Conservation (phyloP, 2,888 invertebrate species). For the Octodonta nipae region DNA sequence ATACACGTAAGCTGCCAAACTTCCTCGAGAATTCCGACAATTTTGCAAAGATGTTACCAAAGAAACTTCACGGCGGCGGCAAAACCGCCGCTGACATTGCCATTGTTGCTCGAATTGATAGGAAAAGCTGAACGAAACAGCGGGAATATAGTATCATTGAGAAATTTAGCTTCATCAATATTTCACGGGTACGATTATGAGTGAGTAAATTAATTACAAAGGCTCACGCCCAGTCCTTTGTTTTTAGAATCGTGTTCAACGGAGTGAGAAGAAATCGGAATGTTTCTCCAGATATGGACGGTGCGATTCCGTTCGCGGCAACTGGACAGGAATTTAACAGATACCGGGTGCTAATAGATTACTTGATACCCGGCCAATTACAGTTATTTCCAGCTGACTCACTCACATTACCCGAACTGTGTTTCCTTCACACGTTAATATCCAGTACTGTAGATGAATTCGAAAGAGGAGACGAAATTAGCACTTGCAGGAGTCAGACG, state of each 20-base stretch:
- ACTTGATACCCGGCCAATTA: conserved; percentile 41
- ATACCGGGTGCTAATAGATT: conserved; percentile 45
- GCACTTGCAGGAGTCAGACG: conserved; percentile 33
- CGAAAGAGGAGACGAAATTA: conserved; percentile 46
- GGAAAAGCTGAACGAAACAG: conserved; percentile 45
- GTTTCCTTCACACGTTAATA: conserved; percentile 43
- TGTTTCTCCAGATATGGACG: conserved; percentile 20
- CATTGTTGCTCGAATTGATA: conserved; percentile 46
- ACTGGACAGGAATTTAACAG: conserved; percentile 46
- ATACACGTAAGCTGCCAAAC: conserved; percentile 25
- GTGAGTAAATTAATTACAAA: too few relatives aligned
- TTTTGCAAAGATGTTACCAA: conserved; percentile 46
- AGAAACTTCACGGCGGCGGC: conserved; percentile 35
- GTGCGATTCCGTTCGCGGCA: conserved; percentile 42
- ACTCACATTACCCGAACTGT: conserved; percentile 37
- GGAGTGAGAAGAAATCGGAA: conserved; percentile 43
- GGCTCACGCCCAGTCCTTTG: too few relatives aligned
- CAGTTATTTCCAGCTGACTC: conserved; percentile 25
- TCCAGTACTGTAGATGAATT: conserved; percentile 45
- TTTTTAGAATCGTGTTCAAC: conserved; percentile 45
- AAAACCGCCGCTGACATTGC: conserved; percentile 44
- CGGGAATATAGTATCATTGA: conserved; percentile 40
- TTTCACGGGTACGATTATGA: conserved; percentile 47
- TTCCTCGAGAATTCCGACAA: conserved; percentile 39
- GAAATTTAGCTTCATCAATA: conserved; percentile 42